A percentile compares a stretch with the other conserved stretches of the same genome.
Conservation (phyloP, 2,888 invertebrate genomes). For the Dolichopus griseipennis region DNA sequence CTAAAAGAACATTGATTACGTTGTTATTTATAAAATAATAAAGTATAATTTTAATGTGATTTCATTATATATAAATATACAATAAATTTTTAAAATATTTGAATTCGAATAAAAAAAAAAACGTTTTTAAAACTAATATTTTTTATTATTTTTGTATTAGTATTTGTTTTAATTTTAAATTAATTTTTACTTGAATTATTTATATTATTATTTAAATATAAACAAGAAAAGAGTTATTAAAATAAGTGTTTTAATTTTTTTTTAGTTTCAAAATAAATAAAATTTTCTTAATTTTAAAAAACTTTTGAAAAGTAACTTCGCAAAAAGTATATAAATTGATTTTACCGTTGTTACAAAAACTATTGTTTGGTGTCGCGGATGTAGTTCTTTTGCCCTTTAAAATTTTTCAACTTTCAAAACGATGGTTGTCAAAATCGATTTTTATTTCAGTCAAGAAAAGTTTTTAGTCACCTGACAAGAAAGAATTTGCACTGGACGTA, state of each 20-base stretch:
- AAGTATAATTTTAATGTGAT: not conserved
- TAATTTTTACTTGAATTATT: not conserved
- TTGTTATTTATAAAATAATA: not conserved
- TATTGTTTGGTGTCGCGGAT: not conserved
- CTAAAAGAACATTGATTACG: conserved; percentile 21
- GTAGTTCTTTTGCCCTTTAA: too few species aligned
- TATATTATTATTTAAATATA: not conserved
- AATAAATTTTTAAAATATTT: not conserved
- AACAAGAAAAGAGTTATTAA: too few species aligned
- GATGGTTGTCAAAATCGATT: not conserved
- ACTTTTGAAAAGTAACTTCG: too few species aligned
- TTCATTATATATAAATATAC: not conserved
- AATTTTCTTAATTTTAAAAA: too few species aligned
- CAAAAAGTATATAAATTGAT: too few species aligned
- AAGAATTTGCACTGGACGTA: not conserved
- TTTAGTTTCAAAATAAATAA: too few species aligned
- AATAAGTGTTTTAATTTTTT: too few species aligned
- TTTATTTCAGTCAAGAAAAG: not conserved
- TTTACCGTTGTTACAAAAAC: too few species aligned
- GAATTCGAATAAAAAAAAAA: not conserved
- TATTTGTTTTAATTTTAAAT: not conserved
- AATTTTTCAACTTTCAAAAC: too few species aligned
- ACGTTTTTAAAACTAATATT: not conserved
- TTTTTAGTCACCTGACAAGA: not conserved
- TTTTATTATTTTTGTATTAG: not conserved